Evolutionary conservation across 2,888 invertebrate genomes (phyloP), one percentile per base, ranked within the genome.

Genomic region (Dasysyrphus albostriatus): DNA sequence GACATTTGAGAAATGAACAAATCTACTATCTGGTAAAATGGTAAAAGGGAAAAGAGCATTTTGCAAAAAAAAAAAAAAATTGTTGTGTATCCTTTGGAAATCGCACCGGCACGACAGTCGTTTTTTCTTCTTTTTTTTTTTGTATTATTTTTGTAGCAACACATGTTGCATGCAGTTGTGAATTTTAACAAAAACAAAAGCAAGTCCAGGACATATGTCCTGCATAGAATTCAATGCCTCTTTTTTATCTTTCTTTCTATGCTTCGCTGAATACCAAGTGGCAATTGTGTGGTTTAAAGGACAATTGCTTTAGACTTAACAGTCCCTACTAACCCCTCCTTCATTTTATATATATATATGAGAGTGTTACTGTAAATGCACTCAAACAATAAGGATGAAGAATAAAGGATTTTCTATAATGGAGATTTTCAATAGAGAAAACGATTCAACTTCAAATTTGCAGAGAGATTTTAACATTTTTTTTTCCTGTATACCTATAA

Each of bases 101-200:
- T 5, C 8, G 51, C 56, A 42, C 39, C 65, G 34, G 77, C 51
- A 24, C 24, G 24, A 24, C 24, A 69, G 39, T 39, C 12, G 61
- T 32, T 51, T 49, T 65, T 24, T 51, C 10, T 14, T 19, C 16
- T 19, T 37, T 39, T 58, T 58, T 19, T 42, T 44, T 29, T 24
- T 69, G 7, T 61, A 7, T 34, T 6, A 14, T 24, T 32, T 32
- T 5, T 12, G 14, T 54, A n/a, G 6, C 54, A 58, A 58, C 72
- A 82, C 85, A 75, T 87, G 85, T 82, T 87, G 82, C 85, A 70
- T 87, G 58, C 58, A 70, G 72, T 59, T 87, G 69, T 65, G 74
- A 78, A 65, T 75, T 78, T 77, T 63, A 85, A 85, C 67, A 58
- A 74, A 74, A 63, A 85, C 85, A 85, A 81, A 58, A 77, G 82